Evolutionary conservation across 2,113 vertebrate species (phyloP).

Genomic region (Hippocampus comes): DNA sequence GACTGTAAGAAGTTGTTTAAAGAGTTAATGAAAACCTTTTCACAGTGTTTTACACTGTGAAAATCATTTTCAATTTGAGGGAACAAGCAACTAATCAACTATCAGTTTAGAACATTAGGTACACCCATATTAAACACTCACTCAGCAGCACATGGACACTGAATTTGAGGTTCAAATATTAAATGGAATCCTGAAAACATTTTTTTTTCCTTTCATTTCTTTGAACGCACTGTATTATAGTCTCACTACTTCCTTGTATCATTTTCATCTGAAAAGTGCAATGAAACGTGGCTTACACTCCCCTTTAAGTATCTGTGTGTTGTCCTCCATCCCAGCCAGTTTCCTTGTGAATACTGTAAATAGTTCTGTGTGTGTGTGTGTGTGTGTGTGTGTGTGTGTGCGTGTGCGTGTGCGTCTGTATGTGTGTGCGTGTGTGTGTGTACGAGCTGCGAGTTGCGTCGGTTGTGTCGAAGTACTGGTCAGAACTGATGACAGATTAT

Average conservation of each 20-base stretch:
- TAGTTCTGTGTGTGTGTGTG: constrained; percentile 1
- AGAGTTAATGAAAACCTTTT: too few relatives aligned
- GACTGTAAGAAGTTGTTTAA: too few relatives aligned
- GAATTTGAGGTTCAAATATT: neutral
- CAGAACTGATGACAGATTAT: constrained; percentile 48
- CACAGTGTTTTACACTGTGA: too few relatives aligned
- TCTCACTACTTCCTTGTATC: neutral
- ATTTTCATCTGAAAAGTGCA: constrained; percentile 4
- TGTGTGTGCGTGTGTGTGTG: constrained; percentile 12
- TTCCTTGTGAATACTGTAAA: constrained; percentile 33
- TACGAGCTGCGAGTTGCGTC: constrained; percentile 9
- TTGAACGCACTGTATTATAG: neutral
- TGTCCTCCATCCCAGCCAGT: neutral
- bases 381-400: constrained; percentile 12
- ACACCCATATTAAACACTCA: neutral
- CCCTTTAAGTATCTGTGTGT: neutral
- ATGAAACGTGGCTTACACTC: neutral
- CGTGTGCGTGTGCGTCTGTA: neutral
- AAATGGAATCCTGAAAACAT: neutral
- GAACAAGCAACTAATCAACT: too few relatives aligned
- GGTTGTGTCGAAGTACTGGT: constrained; percentile 37
- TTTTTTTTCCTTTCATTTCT: neutral
- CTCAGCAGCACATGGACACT: neutral
- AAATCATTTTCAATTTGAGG: too few relatives aligned
- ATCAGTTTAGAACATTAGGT: neutral